Evolutionary conservation across 2,797 vertebrate genomes (phyloP), one percentile per base, ranked within the genome.

Genomic region (Borostomias antarcticus): DNA sequence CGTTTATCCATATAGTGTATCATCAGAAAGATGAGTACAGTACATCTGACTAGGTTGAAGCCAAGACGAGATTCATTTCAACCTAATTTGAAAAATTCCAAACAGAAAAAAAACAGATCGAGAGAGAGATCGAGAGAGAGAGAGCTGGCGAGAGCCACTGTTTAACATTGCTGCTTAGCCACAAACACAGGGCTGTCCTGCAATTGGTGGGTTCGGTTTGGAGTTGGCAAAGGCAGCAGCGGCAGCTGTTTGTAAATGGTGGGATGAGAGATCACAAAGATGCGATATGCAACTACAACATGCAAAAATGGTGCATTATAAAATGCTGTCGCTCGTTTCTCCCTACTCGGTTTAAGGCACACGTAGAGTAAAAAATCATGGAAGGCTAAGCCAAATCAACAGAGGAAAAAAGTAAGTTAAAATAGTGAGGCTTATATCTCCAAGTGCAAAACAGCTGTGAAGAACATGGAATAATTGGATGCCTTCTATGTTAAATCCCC

Each of bases 161-260:
- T 83, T 85, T 76, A 85, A 81, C 77, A 78, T 78, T 78, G 68
- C 82, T 75, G 82, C 74, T 70, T 72, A 72, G 73, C 74, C 76
- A 77, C 85, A 85, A 84, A 89, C 78, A 78, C 80, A 75, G 75
- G 78, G 74, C 78, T 83, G 81, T 86, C 75, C 79, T 61, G 73
- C 64, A 81, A 89, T 84, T 88, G 88, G 86, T 78, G 73, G 81
- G 79, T 77, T 72, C 82, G 78, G 85, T 83, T 84, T 70, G 77
- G 83, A 71, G 74, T 82, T 91, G 87, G 90, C 91, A 86, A 21
- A 5, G 73, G 69, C 72, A 70, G 69, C 1, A 1, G 80, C 33
- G 84, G 86, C 90, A 91, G 91, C 86, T 91, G 91, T 88, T 88
- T 88, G 86, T 86, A 91, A 89, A 89, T 85, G 85, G 86, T 85